phyloP scores from a whole-genome alignment of 2,888 invertebrate species.

The Holacanthella duospinosa region DNA sequence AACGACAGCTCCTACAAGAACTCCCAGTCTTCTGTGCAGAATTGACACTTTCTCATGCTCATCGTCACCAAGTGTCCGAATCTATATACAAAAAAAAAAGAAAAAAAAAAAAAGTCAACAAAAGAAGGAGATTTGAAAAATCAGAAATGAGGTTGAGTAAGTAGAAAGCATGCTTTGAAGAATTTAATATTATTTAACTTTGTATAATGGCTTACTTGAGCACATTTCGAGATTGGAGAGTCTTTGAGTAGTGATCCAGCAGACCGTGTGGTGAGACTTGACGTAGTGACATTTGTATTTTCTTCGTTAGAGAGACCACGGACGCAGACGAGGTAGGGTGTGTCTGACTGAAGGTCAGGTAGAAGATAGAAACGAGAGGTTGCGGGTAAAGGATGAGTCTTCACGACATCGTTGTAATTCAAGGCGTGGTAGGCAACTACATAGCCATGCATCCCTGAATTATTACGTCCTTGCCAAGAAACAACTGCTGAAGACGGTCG shows the following conservation, averaged over 20 bases:
- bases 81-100: conserved; percentile 20
- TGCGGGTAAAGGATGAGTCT: conserved; percentile 63
- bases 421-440: conserved; percentile 71
- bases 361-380: conserved; percentile 63
- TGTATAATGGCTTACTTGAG: conserved; percentile 44
- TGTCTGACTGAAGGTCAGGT: conserved; percentile 62
- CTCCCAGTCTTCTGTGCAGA: conserved; percentile 65
- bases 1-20: conserved; percentile 76
- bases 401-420: conserved; percentile 54
- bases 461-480: conserved; percentile 81
- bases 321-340: conserved; percentile 75
- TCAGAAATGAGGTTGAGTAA: too few relatives aligned
- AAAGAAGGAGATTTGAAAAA: not conserved
- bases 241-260: conserved; percentile 50
- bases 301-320: conserved; percentile 71
- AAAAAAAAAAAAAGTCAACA: not conserved
- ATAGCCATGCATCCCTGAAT: conserved; percentile 65
- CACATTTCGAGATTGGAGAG: conserved; percentile 63
- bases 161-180: too few relatives aligned
- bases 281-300: conserved; percentile 45
- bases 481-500: conserved; percentile 76
- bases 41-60: conserved; percentile 49
- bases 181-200: not conserved
- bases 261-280: conserved; percentile 42
- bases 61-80: conserved; percentile 42